A percentile compares a stretch with the other conserved stretches of the same genome.
Evolutionary conservation across 2,888 invertebrate species (phyloP).

Genomic region (Hemicrepidius hirtus): DNA sequence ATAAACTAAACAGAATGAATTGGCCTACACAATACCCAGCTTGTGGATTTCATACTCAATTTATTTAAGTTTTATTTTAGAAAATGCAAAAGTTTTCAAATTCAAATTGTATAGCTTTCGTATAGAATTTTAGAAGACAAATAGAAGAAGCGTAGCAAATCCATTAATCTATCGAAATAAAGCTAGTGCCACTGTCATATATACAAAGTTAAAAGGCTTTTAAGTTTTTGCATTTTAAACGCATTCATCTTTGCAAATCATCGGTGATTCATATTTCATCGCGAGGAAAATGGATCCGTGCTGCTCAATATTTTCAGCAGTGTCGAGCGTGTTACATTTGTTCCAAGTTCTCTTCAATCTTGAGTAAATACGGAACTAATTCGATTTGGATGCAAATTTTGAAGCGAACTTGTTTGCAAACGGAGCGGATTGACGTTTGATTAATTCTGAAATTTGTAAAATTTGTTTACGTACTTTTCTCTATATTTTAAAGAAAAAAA

Average conservation of each 20-base stretch:
- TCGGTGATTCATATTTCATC: conserved; percentile 62
- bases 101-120: too few relatives aligned
- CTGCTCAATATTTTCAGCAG: conserved; percentile 56
- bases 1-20: too few relatives aligned
- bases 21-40: too few relatives aligned
- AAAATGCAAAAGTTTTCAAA: too few relatives aligned
- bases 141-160: conserved; percentile 24
- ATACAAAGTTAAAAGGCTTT: conserved; percentile 47
- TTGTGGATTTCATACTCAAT: too few relatives aligned
- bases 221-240: conserved; percentile 52
- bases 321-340: conserved; percentile 59
- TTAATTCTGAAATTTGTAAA: conserved; percentile 44
- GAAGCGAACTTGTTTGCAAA: conserved; percentile 53
- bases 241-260: conserved; percentile 60
- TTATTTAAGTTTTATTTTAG: too few relatives aligned
- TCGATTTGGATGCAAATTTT: conserved; percentile 70
- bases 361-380: conserved; percentile 69
- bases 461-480: conserved; percentile 26
- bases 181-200: conserved; percentile 30
- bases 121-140: background rate
- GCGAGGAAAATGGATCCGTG: conserved; percentile 54
- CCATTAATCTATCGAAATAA: conserved; percentile 38
- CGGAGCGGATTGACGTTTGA: conserved; percentile 50
- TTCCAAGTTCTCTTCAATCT: conserved; percentile 58
- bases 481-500: background rate